Conservation (phyloP, 2,888 invertebrate genomes). For the Cephus sareptanus region DNA sequence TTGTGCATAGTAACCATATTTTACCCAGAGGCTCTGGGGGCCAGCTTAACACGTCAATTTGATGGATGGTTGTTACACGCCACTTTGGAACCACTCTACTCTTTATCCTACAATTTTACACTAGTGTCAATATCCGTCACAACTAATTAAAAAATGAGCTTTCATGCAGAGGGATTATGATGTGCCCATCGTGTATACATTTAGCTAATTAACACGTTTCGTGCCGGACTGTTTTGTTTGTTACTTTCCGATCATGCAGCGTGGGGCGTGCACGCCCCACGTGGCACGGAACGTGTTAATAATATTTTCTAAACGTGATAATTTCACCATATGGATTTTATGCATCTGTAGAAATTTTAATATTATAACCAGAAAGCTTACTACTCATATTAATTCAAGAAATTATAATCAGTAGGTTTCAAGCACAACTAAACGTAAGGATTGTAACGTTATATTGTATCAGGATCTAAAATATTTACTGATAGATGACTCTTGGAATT, state of each 20-base stretch:
- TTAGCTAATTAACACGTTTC: background rate
- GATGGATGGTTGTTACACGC: slow-evolving; percentile 1
- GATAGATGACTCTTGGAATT: background rate
- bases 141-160: background rate
- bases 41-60: background rate
- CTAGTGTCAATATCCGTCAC: background rate
- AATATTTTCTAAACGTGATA: background rate
- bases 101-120: background rate
- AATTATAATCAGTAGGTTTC: background rate
- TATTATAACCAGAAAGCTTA: background rate
- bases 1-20: background rate
- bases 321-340: background rate
- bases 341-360: background rate
- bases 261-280: too few relatives aligned
- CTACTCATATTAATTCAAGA: background rate
- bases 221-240: too few relatives aligned
- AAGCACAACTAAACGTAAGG: too few relatives aligned
- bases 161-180: background rate
- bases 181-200: background rate
- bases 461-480: background rate
- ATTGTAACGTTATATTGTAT: too few relatives aligned
- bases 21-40: background rate
- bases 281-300: background rate
- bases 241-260: too few relatives aligned
- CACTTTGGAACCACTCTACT: background rate